Evolutionary conservation across 2,797 vertebrate genomes (phyloP).

Genomic region (Rhynchonycteris naso): DNA sequence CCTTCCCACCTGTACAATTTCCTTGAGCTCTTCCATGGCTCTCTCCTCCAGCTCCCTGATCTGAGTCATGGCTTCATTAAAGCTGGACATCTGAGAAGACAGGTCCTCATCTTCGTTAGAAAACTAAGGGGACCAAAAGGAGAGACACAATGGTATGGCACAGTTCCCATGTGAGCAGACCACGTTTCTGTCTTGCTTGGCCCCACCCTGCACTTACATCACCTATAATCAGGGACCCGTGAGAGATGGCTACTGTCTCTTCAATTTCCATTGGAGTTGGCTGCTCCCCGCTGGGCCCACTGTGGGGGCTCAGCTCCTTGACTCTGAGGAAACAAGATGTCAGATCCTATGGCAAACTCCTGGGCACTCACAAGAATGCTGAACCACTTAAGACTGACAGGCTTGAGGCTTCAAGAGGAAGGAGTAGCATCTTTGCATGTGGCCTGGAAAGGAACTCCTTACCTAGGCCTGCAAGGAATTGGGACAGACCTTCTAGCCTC

Average conservation of each 20-base stretch:
- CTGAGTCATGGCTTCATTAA: conserved; percentile 90
- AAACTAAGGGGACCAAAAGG: conserved; percentile 67
- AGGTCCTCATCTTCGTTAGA: conserved; percentile 85
- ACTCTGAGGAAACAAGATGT: conserved; percentile 87
- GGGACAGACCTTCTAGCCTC: not conserved
- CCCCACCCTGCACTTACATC: conserved; percentile 75
- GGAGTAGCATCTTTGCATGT: not conserved
- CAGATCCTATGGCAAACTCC: not conserved
- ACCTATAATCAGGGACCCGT: conserved; percentile 27
- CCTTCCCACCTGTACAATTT: conserved; percentile 85
- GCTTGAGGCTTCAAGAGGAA: not conserved
- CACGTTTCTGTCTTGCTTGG: not conserved
- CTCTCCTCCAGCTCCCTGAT: conserved; percentile 91
- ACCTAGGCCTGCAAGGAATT: not conserved
- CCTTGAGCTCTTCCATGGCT: conserved; percentile 89
- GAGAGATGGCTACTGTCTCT: conserved; percentile 69
- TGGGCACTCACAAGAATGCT: not conserved
- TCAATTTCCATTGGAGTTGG: conserved; percentile 85
- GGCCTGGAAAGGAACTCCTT: not conserved
- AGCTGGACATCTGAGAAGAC: conserved; percentile 84
- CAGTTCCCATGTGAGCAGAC: not conserved
- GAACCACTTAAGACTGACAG: not conserved
- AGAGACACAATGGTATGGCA: not conserved
- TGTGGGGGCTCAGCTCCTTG: conserved; percentile 92
- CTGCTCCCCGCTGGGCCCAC: conserved; percentile 78